Evolutionary conservation across 2,888 invertebrate species (phyloP), one percentile per base, ranked within the genome.

Genomic region (Cryptus armator): DNA sequence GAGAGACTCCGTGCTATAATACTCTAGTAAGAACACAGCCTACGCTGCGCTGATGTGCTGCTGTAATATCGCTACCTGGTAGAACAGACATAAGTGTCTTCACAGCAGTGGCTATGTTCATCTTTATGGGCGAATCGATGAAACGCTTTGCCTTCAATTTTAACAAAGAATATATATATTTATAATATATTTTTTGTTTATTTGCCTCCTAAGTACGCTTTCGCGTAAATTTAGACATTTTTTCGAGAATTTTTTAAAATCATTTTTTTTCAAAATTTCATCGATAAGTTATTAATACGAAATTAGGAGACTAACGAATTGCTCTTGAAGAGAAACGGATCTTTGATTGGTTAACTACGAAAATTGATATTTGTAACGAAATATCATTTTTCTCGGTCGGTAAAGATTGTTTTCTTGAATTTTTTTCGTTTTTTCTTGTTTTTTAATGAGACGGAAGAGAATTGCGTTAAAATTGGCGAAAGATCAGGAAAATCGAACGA

Each of bases 1-100:
- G 85, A 80, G 66, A 66, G 59, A 62, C 59, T 62, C 59, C 14
- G 29, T 16, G 43, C 72, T 62, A 83, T 76, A 59, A 68, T 66
- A 72, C 76, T 19, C 43, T 46, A 67, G 53, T 72, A 68, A 64
- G 46, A 84, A 77, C 59, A 48, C 67, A 70, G 43, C 44, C 43
- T 53, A 44, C 67, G 43, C 24, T 51, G 44, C 43, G 64, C 46
- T 64, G 70, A 59, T 62, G 70, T 79, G 53, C 64, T 79, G 53
- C 64, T 70, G 64, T 68, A 70, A 79, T 75, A 75, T 75, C 29
- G 53, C 79, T 79, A 64, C 70, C 59, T 16, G 44, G 24, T 71
- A 66, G 53, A 44, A 66, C 72, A 24, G 37, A 32, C 19, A 12
- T 62, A 24, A 62, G 29, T 32, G 59, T 32, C 32, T 29, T 62